Evolutionary conservation across 1,140 invertebrate genomes (phyloP), one percentile per base, ranked within the genome.

Genomic region (Drosophila chauvacae): DNA sequence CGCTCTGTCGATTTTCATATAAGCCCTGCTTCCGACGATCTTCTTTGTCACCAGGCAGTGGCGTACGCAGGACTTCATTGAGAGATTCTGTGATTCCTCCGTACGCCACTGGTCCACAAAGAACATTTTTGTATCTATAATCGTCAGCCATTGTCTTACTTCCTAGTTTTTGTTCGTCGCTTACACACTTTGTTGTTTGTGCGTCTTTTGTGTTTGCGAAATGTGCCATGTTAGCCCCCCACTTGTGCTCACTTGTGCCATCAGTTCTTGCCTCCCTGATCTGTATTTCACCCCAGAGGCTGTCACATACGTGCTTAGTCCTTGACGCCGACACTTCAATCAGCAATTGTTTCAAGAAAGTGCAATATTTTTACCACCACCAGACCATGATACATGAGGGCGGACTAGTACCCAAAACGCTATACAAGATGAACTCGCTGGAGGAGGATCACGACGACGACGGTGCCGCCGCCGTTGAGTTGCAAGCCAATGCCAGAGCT

Each of bases 381-480:
- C 92, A 98, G 97, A 96, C 96, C 53, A 95, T 95, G 91, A 95
- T 98, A 45, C 95, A 96, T 70, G 97, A 98, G 90, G 97, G 97
- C 41, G 97, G 97, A 41, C 93, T 98, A 55, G 97, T 99, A 10
- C 97, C 98, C 18, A 99, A 99, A 93, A 95, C 94, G 72, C 93
- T 98, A 53, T 99, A 99, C 91, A 95, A 96, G 93, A 95, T 95
- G 71, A 95, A 96, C 48, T 94, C 95, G 33, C 95, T 97, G 66
- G 94, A 95, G 26, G 85, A 88, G 30, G 85, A 88, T 47, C 80
- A 88, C 18, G 94, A 95, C 78, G 94, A 95, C 26, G 83, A 79
- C 41, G 64, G 56, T 39, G 48, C 65, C 1, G 60, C 44, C 0
- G 60, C 44, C 0, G 44, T 45, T n/a, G 61, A 63, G 3, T 50